Percentiles rank a stretch among this genome's conserved stretches.
Conservation (phyloP, 2,888 invertebrate species). For the Geophilus truncorum region DNA sequence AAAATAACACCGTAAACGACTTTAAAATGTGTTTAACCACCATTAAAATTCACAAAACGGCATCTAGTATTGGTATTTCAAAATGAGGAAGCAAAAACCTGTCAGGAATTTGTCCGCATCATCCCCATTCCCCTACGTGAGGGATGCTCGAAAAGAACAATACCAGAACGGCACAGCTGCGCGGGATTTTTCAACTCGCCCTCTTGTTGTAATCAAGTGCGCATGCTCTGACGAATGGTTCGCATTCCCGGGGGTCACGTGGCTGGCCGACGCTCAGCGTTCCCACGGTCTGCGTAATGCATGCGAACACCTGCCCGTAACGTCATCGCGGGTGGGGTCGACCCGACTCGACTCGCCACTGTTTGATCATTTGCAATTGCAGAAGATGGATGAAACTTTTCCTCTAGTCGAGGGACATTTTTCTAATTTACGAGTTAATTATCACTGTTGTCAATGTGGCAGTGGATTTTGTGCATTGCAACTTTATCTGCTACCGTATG, state of each 20-base stretch:
- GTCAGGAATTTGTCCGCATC: neutral
- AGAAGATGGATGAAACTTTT: neutral
- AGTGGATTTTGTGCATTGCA: neutral
- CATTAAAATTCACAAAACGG: no score
- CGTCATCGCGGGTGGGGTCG: neutral
- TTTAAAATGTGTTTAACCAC: no score
- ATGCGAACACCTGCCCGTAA: constrained; percentile 32
- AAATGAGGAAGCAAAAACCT: neutral
- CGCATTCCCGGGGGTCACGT: constrained; percentile 31
- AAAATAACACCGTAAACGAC: no score
- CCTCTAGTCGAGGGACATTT: no score
- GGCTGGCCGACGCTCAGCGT: neutral
- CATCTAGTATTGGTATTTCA: no score
- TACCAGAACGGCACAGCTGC: neutral
- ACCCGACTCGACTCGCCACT: neutral
- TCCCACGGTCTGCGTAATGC: constrained; percentile 27
- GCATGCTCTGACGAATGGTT: constrained; percentile 26
- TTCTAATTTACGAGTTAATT: no score
- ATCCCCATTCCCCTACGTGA: neutral
- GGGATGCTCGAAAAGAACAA: neutral
- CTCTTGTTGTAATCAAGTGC: neutral
- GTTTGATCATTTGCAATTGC: no score
- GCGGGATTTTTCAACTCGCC: neutral
- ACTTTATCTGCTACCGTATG: no score
- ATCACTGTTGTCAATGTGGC: neutral